phyloP scores from a whole-genome alignment of 2,888 invertebrate genomes.

The Melipona beecheii region DNA sequence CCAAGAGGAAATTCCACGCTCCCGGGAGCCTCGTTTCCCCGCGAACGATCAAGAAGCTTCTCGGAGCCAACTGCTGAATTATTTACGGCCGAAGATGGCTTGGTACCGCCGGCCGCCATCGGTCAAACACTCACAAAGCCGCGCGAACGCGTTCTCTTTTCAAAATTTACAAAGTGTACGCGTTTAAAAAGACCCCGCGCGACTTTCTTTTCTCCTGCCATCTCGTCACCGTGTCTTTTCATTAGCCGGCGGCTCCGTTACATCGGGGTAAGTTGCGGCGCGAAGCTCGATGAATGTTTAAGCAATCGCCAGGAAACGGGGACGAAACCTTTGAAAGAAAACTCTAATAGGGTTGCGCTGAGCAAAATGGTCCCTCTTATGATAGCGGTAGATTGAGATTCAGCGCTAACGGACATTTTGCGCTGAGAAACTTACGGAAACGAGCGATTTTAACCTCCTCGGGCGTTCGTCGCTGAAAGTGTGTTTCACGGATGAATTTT shows the following conservation, averaged over 20 bases:
- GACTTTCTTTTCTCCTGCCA: background rate
- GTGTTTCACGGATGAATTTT: too few species aligned
- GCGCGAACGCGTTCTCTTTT: conserved; percentile 31
- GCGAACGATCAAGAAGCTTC: conserved; percentile 23
- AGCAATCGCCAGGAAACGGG: background rate
- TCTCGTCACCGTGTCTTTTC: conserved; percentile 37
- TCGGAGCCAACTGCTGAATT: conserved; percentile 36
- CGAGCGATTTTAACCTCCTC: background rate
- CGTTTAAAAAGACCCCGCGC: background rate
- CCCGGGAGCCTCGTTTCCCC: conserved; percentile 14
- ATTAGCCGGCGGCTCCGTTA: background rate
- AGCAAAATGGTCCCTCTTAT: background rate
- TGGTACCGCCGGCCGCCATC: background rate
- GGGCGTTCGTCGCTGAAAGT: too few species aligned
- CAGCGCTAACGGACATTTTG: background rate
- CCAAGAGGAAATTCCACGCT: conserved; percentile 8
- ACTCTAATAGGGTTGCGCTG: background rate
- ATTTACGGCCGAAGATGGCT: conserved; percentile 51
- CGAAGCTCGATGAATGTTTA: conserved; percentile 27
- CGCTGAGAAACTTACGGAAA: background rate
- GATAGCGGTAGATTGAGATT: background rate
- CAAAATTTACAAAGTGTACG: conserved; percentile 16
- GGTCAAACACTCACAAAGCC: conserved; percentile 56
- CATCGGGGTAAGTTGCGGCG: background rate
- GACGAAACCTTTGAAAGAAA: conserved; percentile 2